phyloP scores from a whole-genome alignment of 2,113 vertebrate species.

The Pterocles burchelli region DNA sequence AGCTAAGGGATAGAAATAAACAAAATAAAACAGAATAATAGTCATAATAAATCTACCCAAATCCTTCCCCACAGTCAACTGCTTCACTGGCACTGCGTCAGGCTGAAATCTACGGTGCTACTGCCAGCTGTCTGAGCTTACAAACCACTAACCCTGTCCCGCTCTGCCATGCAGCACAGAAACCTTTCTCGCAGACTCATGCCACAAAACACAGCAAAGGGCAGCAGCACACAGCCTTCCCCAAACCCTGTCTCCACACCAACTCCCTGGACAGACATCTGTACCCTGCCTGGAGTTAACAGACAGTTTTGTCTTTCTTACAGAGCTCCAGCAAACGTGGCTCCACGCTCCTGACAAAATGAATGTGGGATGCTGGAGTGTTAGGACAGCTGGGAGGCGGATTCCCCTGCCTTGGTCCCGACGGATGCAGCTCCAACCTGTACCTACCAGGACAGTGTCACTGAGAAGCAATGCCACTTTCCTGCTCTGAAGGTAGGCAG shows the following conservation, averaged over 20 bases:
- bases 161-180: rapidly evolving
- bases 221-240: background rate
- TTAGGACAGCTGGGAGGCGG: background rate
- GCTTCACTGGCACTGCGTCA: background rate
- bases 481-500: background rate
- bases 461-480: background rate
- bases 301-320: background rate
- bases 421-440: background rate
- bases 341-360: background rate
- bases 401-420: background rate
- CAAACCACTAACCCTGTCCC: background rate
- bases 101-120: background rate
- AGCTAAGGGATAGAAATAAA: constrained; percentile 34
- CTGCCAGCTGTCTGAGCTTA: background rate
- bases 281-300: background rate
- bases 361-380: background rate
- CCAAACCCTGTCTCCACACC: background rate
- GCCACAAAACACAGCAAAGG: background rate
- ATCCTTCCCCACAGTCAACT: background rate
- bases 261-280: background rate
- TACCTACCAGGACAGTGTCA: background rate
- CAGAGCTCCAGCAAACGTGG: background rate
- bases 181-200: background rate
- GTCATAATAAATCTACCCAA: background rate
- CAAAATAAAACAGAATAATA: constrained; percentile 20